Conservation (phyloP, 2,113 vertebrate genomes). For the Dicerorhinus sumatrensis region DNA sequence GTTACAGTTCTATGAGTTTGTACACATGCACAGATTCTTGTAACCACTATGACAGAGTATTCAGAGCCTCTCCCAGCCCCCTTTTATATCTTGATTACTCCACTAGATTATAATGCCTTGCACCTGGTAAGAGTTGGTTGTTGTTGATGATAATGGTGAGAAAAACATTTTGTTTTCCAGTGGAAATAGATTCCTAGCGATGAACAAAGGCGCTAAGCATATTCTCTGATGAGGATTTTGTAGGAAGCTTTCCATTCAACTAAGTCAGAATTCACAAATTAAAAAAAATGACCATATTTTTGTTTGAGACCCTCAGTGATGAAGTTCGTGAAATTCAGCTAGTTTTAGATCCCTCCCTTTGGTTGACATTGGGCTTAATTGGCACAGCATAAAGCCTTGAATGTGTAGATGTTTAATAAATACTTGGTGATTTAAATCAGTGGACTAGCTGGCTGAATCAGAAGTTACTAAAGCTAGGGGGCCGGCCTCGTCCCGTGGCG, state of each 20-base stretch:
- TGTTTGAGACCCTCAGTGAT: not conserved
- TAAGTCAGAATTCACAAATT: conserved; percentile 21
- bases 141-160: not conserved
- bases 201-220: not conserved
- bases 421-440: conserved; percentile 23
- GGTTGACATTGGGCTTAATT: not conserved
- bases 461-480: not conserved
- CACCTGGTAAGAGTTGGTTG: not conserved
- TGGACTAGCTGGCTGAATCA: not conserved
- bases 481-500: too few relatives aligned
- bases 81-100: not conserved
- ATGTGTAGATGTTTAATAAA: not conserved
- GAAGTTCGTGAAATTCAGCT: conserved; percentile 10
- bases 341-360: not conserved
- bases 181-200: not conserved
- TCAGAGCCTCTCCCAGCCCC: not conserved
- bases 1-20: not conserved
- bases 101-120: not conserved
- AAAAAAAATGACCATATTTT: not conserved
- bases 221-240: conserved; percentile 21
- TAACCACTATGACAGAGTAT: not conserved
- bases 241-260: not conserved
- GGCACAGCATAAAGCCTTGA: not conserved
- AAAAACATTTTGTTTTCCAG: conserved; percentile 2
- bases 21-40: not conserved